These are phyloP conservation scores for Agonopterix arenella DNA, from an alignment of 2,888 invertebrate species.

Conservation along the genomic window DNA sequence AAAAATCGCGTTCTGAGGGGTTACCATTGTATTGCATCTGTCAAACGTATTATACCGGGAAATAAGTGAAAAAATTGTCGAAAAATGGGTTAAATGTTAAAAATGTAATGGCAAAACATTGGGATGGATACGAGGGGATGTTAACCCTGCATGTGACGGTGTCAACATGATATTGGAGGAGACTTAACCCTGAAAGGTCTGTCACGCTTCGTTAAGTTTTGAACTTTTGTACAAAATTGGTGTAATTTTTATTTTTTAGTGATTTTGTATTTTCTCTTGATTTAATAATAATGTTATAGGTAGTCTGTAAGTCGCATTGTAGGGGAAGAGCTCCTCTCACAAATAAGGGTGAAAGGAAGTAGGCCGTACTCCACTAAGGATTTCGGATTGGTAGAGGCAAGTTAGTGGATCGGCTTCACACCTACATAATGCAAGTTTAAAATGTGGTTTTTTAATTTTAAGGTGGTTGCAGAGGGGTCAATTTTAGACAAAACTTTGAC, in stretches of 20 bases:
- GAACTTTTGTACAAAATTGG: conserved; percentile 6
- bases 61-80: conserved; percentile 53
- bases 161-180: conserved; percentile 14
- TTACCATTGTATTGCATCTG: conserved; percentile 53
- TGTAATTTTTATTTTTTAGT: conserved; percentile 5
- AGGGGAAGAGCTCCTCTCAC: no score
- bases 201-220: not conserved
- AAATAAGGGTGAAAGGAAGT: no score
- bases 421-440: no score
- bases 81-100: conserved; percentile 72
- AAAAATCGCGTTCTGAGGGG: conserved; percentile 57
- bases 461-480: no score
- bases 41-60: conserved; percentile 48
- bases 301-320: no score
- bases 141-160: conserved; percentile 6
- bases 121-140: conserved; percentile 39
- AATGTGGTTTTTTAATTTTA: no score
- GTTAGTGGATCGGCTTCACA: no score
- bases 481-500: no score
- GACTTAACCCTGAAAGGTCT: conserved; percentile 16
- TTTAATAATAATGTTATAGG: no score
- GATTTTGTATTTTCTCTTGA: no score
- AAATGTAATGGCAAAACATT: conserved; percentile 57
- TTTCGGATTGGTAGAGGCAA: no score
- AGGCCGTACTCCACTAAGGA: no score